Base-by-base conservation (phyloP, 2,113 vertebrate species). In the Siniperca knerii region DNA sequence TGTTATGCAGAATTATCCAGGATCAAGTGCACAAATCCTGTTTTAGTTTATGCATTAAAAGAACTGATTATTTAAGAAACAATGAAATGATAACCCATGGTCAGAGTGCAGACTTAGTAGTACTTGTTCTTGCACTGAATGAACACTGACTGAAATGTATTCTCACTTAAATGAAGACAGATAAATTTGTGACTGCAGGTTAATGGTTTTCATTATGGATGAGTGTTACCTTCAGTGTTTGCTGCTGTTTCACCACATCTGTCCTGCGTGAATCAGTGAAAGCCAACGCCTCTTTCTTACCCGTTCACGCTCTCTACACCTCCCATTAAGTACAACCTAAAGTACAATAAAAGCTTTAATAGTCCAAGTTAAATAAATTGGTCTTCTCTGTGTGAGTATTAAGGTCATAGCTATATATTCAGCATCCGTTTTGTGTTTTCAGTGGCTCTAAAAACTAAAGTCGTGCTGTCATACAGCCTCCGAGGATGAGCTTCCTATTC, bases 1-100 rank as follows among this genome's bases (percentile, higher is more conserved):
- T 69, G 75, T 67, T 82, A 12, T 73, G 33, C n/a, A 72, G 83
- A 85, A 62, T 79, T 87, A 85, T 75, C 62, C 54, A 71, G 58
- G 57, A 82, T 88, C 37, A 84, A 77, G 62, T 21, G 29, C 13
- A 55, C 33, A 86, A 85, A 86, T 16, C 77, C 76, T 46, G 13
- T n/a, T 44, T 25, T 16, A 13, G 10, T 62, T 71, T 21, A 76
- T 52, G 73, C 33, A 82, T 73, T 35, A 66, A 83, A 84, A 3
- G 2, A 74, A 58, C 8, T 5, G 58, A 81, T 88, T 76, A 71
- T 55, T 83, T 57, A 2, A 68, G 35, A 25, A 55, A 33, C 58
- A 48, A 81, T 44, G 16, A 40, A 82, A 60, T 29, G 8, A 74
- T 9, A 57, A 62, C 44, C 46, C 64, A 9, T 68, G 44, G 50